These are phyloP conservation scores for Capreolus pygargus DNA, from an alignment of 2,113 vertebrate genomes.

Conservation along the genomic window DNA sequence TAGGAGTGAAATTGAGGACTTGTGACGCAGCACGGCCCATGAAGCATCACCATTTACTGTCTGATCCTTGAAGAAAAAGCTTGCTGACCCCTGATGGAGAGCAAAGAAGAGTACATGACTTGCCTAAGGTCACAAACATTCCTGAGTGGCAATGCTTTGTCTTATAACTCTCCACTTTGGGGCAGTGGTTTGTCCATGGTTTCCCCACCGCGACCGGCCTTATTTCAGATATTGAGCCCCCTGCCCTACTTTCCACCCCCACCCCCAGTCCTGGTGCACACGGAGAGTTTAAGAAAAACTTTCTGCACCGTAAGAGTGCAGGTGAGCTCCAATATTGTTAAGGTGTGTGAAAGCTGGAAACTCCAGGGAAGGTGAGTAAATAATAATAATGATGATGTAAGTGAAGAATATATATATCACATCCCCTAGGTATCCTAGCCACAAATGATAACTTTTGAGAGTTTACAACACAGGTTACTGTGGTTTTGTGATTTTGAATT, in stretches of 20 bases:
- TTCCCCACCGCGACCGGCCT: neutral
- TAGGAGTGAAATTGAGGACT: neutral
- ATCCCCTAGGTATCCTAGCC: neutral
- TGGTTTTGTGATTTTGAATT: constrained; percentile 58
- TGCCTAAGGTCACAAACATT: neutral
- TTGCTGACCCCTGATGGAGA: neutral
- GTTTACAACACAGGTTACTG: constrained; percentile 42
- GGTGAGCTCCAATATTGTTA: constrained; percentile 26
- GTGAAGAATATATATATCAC: constrained; percentile 54
- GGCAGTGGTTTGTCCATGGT: neutral
- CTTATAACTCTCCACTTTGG: neutral
- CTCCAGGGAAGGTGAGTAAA: constrained; percentile 46
- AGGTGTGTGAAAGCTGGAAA: constrained; percentile 37
- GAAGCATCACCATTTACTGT: neutral
- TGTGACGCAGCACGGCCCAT: neutral
- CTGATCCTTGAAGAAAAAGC: neutral
- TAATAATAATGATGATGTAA: constrained; percentile 61
- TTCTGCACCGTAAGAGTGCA: constrained; percentile 46
- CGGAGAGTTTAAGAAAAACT: constrained; percentile 16
- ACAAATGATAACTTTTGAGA: constrained; percentile 63
- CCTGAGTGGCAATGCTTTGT: neutral
- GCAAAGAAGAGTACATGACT: neutral
- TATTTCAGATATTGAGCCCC: neutral
- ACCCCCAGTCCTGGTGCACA: neutral
- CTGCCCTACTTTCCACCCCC: neutral